Conservation (phyloP, 2,888 invertebrate species). For the Phyllotreta striolata region DNA sequence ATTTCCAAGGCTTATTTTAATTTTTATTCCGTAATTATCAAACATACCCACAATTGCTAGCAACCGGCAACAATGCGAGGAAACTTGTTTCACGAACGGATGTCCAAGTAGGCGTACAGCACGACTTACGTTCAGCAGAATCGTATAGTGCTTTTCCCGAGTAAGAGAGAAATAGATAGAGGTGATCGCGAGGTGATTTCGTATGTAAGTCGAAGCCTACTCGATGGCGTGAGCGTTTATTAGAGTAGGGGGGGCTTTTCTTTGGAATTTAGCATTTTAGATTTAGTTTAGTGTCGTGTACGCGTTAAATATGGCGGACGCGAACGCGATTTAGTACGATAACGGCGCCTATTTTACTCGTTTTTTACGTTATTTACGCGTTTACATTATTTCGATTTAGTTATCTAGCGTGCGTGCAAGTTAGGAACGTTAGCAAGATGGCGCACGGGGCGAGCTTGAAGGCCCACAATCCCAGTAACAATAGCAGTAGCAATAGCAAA, state of each 20-base stretch:
- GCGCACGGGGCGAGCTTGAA: conserved; percentile 65
- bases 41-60: no score
- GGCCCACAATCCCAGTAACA: no score
- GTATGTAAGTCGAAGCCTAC: conserved; percentile 62
- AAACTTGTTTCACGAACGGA: conserved; percentile 79
- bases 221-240: conserved; percentile 74
- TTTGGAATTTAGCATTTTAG: conserved; percentile 44
- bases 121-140: conserved; percentile 54
- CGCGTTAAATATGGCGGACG: no score
- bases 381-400: neutral
- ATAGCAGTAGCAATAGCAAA: no score
- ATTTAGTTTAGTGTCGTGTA: no score
- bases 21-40: no score
- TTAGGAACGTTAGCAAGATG: conserved; percentile 58
- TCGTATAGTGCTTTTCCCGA: conserved; percentile 24
- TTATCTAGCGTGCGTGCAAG: conserved; percentile 32
- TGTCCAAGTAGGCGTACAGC: conserved; percentile 65
- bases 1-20: no score
- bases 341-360: conserved; percentile 60
- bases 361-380: conserved; percentile 45
- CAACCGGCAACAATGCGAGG: conserved; percentile 67
- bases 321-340: no score
- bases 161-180: conserved; percentile 30
- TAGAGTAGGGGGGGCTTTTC: conserved; percentile 59
- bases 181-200: conserved; percentile 32